Evolutionary conservation across 2,888 invertebrate genomes (phyloP), one percentile per base, ranked within the genome.

Genomic region (Cenopis cana): DNA sequence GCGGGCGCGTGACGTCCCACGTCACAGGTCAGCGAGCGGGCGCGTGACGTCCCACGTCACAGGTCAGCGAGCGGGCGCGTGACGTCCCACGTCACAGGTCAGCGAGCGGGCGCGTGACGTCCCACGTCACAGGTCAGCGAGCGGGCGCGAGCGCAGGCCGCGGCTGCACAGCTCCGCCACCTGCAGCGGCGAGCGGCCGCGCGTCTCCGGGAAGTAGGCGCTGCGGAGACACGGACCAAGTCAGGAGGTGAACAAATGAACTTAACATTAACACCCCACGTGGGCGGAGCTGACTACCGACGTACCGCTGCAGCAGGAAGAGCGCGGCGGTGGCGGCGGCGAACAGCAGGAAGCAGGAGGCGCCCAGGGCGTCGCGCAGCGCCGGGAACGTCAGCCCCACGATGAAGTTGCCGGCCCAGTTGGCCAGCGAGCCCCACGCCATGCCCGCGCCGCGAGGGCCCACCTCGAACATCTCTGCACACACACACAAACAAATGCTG

Each of bases 351-450:
- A 98, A 98, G 9, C 96, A 96, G 79, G 95, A 95, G 2, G 97
- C 93, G 0, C 96, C 96, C 75, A 97, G 94, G 38, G 88, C 78
- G 17, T 85, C 87, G 75, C 96, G 91, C 83, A 97, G 83, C 12
- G 91, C 86, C 10, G 96, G 96, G 89, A 98, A 97, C 20, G 95
- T 91, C 94, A 98, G 95, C 41, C 97, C 98, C 74, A 98, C 96
- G 8, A 97, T 82, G 85, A 98, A 97, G 93, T 98, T 98, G 56
- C 97, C 97, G 0, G 95, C 94, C 98, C 98, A 98, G 85, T 98
- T 98, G 73, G 96, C 95, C 79, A 97, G 95, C 74, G 97, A 97
- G 54, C 98, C 98, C 85, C 97, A 94, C 59, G 98, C 96, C 97
- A 98, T 98, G 65, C 97, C 97, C 20, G 96, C 95, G 0, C 97